Base-by-base conservation (phyloP, 2,888 invertebrate genomes). In the Leucozona laternaria region DNA sequence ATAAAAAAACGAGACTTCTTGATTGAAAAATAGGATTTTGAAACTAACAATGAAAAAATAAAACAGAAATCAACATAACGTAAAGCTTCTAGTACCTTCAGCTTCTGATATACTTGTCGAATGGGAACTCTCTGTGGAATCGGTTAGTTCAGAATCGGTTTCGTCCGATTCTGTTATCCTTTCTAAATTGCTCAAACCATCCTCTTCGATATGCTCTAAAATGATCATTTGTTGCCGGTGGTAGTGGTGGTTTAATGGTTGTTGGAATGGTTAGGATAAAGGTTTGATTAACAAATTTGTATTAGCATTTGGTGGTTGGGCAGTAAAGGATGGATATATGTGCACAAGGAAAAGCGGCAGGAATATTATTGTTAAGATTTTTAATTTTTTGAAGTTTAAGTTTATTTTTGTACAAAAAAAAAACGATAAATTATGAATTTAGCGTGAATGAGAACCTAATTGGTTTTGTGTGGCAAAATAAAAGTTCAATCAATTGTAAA, bases 71-170 rank as follows among this genome's bases (percentile, higher is more conserved):
- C 73, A 68, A 80, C 73, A 48, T 64, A 62, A 83, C 77, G 62
- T 50, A 81, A 71, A 70, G 20, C 64, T 88, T 79, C 79, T 68
- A 86, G 58, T 91, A 91, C 90, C 91, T 91, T 90, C 89, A 89
- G 89, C 83, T 84, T 92, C 91, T 77, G 91, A 92, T 85, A 91
- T 90, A 90, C 91, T 91, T 88, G 91, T 92, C 82, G 92, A 91
- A 89, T 92, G 92, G 66, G 92, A 92, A 90, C 92, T 93, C 89
- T 92, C 92, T 88, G 92, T 92, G 48, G 92, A 92, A 89, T 93
- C 92, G 89, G 92, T 92, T 84, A 91, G 92, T 93, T 94, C 91
- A 92, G 94, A 94, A 89, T 94, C 94, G 88, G 93, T 94, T 90
- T 93, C 94, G 88, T 93, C 93, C 89, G 93, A 92, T 92, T 92